phyloP scores from a whole-genome alignment of 2,113 vertebrate species.

The Silurus asotus region DNA sequence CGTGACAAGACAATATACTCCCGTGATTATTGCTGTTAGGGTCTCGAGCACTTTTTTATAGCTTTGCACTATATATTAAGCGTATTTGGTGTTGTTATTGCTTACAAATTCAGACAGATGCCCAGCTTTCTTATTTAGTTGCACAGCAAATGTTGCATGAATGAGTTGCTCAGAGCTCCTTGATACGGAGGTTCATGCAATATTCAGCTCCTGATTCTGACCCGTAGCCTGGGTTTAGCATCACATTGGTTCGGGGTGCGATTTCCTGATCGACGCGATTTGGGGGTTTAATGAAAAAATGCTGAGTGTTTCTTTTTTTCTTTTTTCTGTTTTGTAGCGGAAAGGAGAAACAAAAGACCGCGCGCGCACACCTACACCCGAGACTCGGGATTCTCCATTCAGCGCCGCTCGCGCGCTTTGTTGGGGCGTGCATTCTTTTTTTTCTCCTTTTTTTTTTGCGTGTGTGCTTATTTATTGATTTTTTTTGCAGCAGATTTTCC shows the following conservation, averaged over 20 bases:
- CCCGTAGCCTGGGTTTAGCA: not conserved
- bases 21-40: constrained; percentile 18
- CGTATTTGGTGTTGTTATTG: not conserved
- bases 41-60: not conserved
- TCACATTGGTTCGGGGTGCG: not conserved
- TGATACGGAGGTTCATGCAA: not conserved
- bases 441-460: not conserved
- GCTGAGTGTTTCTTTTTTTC: not conserved
- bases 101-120: not conserved
- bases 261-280: not conserved
- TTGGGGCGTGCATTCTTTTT: not conserved
- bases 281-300: not conserved
- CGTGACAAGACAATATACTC: not conserved
- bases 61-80: not conserved
- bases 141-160: not conserved
- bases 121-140: not conserved
- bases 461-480: not conserved
- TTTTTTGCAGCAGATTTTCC: not conserved
- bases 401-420: not conserved
- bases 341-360: constrained; percentile 44
- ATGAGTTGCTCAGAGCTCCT: not conserved
- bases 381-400: not conserved
- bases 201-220: not conserved
- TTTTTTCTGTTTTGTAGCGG: too few relatives aligned
- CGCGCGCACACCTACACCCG: not conserved